Evolutionary conservation across 2,113 vertebrate species (phyloP), one percentile per base, ranked within the genome.

Genomic region (Ivindomyrus marchei): DNA sequence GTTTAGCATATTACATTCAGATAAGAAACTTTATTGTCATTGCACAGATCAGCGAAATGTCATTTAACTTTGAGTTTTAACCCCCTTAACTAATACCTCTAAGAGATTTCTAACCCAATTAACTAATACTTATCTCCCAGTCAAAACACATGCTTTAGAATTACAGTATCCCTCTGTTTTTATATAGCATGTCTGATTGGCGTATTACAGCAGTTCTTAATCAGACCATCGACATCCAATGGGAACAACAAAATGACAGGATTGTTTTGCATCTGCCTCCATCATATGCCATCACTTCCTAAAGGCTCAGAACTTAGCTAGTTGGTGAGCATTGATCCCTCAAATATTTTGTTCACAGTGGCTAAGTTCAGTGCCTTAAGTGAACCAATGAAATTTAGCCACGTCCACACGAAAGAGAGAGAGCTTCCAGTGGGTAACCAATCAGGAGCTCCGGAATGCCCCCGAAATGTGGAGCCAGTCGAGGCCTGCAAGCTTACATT

Each of bases 281-380:
- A 21, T n/a, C 27, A 8, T 19, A 62, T 21, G 42, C 24, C 36
- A 91, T 92, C 89, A 90, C 93, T 96, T 95, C 95, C 95, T 96
- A 87, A 94, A 95, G 96, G 96, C 95, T 92, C 96, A 96, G 96
- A 96, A 95, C 96, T 97, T 96, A 96, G 96, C 96, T 96, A 94
- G 96, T 96, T 96, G 95, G 95, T 95, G 96, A 97, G 96, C 96
- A 97, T 93, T 96, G 95, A 95, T 96, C 95, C 94, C 92, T 95
- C 92, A 93, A 93, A 93, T 95, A 94, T 95, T 94, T 95, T 97
- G 96, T 97, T 97, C 96, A 97, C 96, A 97, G 96, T 97, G 96
- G 96, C 96, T 97, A 97, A 97, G 96, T 97, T 97, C 96, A 96
- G 96, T 96, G 95, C 94, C 96, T 94, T 95, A 94, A 94, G 96